Base-by-base conservation (phyloP, 2,113 vertebrate species). In the Coptodon bakossiorum region DNA sequence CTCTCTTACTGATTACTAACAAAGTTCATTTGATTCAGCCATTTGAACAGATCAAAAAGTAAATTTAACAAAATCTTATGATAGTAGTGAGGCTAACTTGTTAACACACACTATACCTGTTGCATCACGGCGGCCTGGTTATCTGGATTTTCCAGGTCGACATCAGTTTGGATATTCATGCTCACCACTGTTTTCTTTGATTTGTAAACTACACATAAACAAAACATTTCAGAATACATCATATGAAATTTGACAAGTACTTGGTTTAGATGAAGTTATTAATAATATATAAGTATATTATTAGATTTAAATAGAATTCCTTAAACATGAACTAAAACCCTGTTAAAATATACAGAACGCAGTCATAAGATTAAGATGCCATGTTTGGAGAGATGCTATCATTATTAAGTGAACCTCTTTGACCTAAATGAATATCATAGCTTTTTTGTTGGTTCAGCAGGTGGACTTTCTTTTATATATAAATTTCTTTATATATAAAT, bases 141-240 rank as follows among this genome's bases (percentile, higher is more conserved):
- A 8, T 8, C 16, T 34, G 50, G 68, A 73, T 87, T 29, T n/a
- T 82, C 79, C 61, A 89, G n/a, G 43, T 89, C 22, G 13, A 27
- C 53, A 1, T 17, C 82, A 22, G 68, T 80, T 71, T 85, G 40
- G 43, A 91, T 31, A 45, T 14, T 80, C 17, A 89, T 52, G 6
- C 40, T 85, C 43, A 91, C 31, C 40, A 54, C 12, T 2, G 4
- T 89, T 73, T 59, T 29, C 38, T 6, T 2, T 5, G 38, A 6
- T n/a, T 79, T n/a, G 6, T 34, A 1, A 45, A 11, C 56, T 89
- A 16, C n/a, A n/a, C 38, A 54, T 43, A 11, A 52, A 61, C 48
- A 29, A 50, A 24, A 9, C 1, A 12, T 17, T 27, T 27, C 1
- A 45, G 11, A n/a, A 19, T 36, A 63, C 11, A 36, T 31, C 29